A percentile compares a stretch with the other conserved stretches of the same genome.
Conservation (phyloP, 2,888 invertebrate genomes). For the Rhogogaster chlorosoma region DNA sequence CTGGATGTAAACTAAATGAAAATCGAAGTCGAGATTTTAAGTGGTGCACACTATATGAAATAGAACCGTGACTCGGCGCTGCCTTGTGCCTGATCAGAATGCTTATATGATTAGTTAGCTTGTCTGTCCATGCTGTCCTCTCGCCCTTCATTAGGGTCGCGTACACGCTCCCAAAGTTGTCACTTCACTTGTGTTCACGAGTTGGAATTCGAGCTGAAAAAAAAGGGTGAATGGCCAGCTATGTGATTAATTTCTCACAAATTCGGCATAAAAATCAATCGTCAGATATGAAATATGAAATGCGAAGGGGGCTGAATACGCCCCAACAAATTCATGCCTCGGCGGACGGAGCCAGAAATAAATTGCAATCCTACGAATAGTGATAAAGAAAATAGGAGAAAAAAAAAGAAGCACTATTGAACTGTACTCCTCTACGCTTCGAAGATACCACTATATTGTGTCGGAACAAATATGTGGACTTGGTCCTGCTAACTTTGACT, state of each 20-base stretch:
- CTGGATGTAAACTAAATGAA: neutral
- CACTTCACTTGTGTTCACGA: neutral
- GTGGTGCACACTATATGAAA: neutral
- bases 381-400: neutral
- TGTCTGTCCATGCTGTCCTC: neutral
- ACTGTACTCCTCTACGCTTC: constrained; percentile 8
- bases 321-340: constrained; percentile 47
- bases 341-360: constrained; percentile 24
- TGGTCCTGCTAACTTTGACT: neutral
- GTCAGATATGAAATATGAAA: constrained; percentile 43
- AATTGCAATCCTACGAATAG: constrained; percentile 27
- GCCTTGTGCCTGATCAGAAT: constrained; percentile 1
- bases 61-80: neutral
- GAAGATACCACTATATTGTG: neutral
- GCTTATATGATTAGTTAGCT: neutral
- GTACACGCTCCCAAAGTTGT: constrained; percentile 30
- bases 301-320: constrained; percentile 9
- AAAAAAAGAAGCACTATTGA: neutral
- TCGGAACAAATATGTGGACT: neutral
- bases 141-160: constrained; percentile 8
- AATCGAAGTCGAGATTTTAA: neutral
- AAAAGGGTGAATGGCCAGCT: constrained; percentile 14
- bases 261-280: constrained; percentile 34
- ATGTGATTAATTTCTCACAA: constrained; percentile 47
- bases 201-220: neutral